Conservation (phyloP, 2,113 vertebrate species). For the Lipophrys pholis region DNA sequence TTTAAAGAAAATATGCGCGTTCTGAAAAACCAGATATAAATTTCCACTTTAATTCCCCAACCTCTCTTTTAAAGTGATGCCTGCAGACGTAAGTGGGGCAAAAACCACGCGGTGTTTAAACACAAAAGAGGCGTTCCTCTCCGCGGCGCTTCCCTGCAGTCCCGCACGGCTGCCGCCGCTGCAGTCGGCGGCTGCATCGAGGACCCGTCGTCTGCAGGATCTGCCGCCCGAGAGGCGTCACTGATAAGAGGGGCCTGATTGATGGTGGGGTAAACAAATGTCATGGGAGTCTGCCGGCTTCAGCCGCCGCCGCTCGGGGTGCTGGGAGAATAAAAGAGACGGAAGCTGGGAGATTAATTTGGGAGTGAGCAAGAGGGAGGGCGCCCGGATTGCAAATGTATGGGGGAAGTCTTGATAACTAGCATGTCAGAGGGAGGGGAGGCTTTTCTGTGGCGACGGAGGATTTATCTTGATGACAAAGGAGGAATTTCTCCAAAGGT, state of each 20-base stretch:
- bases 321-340: conserved; percentile 33
- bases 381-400: conserved; percentile 1
- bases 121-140: conserved; percentile 47
- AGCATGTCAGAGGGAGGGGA: conserved; percentile 28
- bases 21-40: conserved; percentile 1
- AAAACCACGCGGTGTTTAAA: conserved; percentile 45
- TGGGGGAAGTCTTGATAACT: conserved; percentile 45
- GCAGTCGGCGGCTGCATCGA: conserved; percentile 17
- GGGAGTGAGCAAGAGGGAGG: conserved; percentile 1
- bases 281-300: conserved; percentile 72
- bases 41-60: conserved; percentile 22
- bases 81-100: conserved; percentile 62
- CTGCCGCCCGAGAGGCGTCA: conserved; percentile 58
- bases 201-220: conserved; percentile 52
- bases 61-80: conserved; percentile 26
- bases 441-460: conserved; percentile 29
- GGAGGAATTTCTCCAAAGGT: conserved; percentile 32
- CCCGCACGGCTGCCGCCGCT: conserved; percentile 36
- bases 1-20: neutral
- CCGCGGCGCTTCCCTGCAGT: conserved; percentile 7
- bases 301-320: conserved; percentile 36
- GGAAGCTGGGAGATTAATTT: conserved; percentile 53
- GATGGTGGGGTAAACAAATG: conserved; percentile 79
- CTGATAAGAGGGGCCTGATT: conserved; percentile 70
- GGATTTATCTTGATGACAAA: conserved; percentile 59